Conservation (phyloP, 1,140 invertebrate species). For the Vollenhovia emeryi region DNA sequence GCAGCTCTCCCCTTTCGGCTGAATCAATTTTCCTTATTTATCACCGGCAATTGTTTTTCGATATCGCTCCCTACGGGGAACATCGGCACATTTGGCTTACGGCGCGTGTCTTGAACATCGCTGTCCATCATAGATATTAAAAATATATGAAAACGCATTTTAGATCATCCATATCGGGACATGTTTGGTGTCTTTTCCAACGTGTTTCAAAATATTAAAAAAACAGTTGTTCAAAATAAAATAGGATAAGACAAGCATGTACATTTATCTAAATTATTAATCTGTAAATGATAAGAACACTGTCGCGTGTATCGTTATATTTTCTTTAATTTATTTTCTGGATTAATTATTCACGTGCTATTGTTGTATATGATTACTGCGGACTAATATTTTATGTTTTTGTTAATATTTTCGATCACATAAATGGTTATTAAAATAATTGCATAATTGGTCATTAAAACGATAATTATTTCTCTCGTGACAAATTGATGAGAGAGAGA, state of each 20-base stretch:
- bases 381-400: not conserved
- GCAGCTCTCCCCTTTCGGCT: conserved; percentile 47
- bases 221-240: not conserved
- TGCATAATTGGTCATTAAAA: not conserved
- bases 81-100: conserved; percentile 23
- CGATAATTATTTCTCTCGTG: not conserved
- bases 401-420: not conserved
- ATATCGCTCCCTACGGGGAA: conserved; percentile 62
- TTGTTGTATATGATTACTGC: conserved; percentile 8
- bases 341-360: not conserved
- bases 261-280: conserved; percentile 10
- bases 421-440: no score
- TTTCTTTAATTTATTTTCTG: conserved; percentile 4
- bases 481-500: not conserved
- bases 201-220: not conserved
- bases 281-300: not conserved
- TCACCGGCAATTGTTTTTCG: conserved; percentile 70
- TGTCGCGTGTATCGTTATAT: not conserved
- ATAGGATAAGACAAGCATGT: not conserved
- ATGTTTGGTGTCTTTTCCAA: not conserved
- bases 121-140: conserved; percentile 63
- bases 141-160: conserved; percentile 56
- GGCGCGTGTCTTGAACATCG: conserved; percentile 44
- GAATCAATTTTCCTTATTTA: conserved; percentile 75
- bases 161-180: not conserved